Base-by-base conservation (phyloP, 2,888 invertebrate species). In the Hydraecia micacea region DNA sequence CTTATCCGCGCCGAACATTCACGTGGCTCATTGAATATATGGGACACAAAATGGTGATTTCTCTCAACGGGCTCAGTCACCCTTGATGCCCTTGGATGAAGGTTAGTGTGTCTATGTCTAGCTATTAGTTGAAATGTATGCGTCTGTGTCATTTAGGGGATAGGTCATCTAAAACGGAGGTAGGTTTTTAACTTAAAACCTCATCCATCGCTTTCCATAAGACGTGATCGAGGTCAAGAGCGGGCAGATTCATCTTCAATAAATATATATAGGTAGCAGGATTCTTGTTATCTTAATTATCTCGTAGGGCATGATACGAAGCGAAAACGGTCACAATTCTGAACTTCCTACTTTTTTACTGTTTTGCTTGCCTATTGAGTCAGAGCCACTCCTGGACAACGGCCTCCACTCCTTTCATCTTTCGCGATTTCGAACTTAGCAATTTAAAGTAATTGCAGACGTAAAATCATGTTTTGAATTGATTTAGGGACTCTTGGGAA, bases 1-100 rank as follows among this genome's bases (percentile, higher is more conserved):
- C 89, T 92, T 92, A 91, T 92, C 91, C 86, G 81, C 70, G 9
- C 73, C 55, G 74, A 89, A 83, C 86, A 87, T 85, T 81, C 81
- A 55, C 60, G 74, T 87, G 86, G 83, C 75, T 86, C 89, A 86
- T 70, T 90, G 89, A 75, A 65, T 84, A 91, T 87, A 86, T 91
- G 82, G 89, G 83, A 86, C 91, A 87, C 83, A 77, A 86, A 87
- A 86, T 89, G 68, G 81, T 75, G 82, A 83, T 85, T 75, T 87
- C 82, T 80, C 46, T 77, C 80, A 79, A 60, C 70, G 74, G 39
- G 21, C 25, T 11, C 52, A 71, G 63, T 76, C 68, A 76, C n/a
- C 81, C 72, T 73, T 63, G 63, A 66, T 58, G 39, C 39, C 71
- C 65, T 84, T 71, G 55, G 4, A 62, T 63, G 32, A 1, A 39